These are phyloP conservation scores for Aegithalos caudatus DNA, from an alignment of 2,113 vertebrate genomes.

Conservation along the genomic window DNA sequence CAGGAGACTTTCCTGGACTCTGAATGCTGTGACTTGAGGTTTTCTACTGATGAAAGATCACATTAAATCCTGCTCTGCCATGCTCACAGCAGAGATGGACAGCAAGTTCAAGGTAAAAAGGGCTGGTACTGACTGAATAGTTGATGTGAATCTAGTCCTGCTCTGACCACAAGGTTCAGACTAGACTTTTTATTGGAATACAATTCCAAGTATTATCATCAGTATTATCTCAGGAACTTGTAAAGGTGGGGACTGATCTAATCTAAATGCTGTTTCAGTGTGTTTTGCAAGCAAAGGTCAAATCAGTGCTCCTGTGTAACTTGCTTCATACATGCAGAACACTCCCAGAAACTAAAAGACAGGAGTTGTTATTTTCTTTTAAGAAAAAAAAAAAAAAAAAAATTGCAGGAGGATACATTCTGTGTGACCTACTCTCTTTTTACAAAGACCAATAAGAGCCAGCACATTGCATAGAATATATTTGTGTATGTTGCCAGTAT, in stretches of 20 bases:
- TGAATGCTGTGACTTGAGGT: neutral
- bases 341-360: neutral
- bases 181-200: neutral
- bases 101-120: neutral
- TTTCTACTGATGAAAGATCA: neutral
- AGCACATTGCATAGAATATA: neutral
- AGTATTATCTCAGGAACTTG: neutral
- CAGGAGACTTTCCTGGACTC: neutral
- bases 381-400: neutral
- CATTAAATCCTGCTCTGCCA: neutral
- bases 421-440: neutral
- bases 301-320: neutral
- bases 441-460: neutral
- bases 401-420: neutral
- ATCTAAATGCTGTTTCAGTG: neutral
- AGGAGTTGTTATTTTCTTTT: neutral
- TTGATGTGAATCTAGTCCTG: fast-evolving
- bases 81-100: neutral
- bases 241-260: neutral
- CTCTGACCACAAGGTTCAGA: neutral
- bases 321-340: neutral
- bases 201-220: neutral
- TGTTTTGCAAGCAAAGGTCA: neutral
- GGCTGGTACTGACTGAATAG: neutral
- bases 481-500: neutral